These are phyloP conservation scores for Aegithalos caudatus DNA, from an alignment of 2,113 vertebrate species.

Conservation along the genomic window DNA sequence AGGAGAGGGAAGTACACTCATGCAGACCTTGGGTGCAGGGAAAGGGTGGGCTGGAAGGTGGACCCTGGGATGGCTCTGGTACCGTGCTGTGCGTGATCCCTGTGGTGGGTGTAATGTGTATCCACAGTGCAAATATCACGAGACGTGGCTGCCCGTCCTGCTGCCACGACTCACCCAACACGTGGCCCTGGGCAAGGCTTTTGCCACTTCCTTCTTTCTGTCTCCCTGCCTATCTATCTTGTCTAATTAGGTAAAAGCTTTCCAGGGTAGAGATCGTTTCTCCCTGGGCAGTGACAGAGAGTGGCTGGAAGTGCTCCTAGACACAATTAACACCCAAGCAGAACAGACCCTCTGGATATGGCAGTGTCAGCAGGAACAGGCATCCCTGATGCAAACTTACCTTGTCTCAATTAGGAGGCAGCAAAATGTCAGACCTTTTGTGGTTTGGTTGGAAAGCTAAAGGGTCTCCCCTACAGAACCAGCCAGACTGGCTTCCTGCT, in stretches of 20 bases:
- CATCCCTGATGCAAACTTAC: neutral
- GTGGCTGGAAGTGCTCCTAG: neutral
- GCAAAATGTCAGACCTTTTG: neutral
- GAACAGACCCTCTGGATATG: neutral
- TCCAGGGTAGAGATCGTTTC: neutral
- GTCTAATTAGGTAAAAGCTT: conserved; percentile 49
- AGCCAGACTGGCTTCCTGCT: neutral
- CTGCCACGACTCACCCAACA: neutral
- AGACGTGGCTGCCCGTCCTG: neutral
- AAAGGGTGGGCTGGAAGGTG: neutral
- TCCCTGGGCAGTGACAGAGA: neutral
- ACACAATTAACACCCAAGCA: neutral
- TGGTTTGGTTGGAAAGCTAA: neutral
- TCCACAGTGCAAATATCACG: neutral
- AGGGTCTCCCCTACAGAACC: neutral
- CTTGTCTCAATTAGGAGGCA: neutral
- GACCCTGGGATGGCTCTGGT: rapidly evolving
- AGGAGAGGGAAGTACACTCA: neutral
- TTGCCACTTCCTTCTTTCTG: conserved; percentile 20
- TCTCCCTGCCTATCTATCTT: neutral
- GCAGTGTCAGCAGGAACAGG: neutral
- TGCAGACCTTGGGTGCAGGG: rapidly evolving
- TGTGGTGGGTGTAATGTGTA: neutral
- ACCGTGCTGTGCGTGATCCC: rapidly evolving
- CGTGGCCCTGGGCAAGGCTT: neutral